Conservation (phyloP, 2,888 invertebrate genomes). For the Himalopsyche kuldschensis region DNA sequence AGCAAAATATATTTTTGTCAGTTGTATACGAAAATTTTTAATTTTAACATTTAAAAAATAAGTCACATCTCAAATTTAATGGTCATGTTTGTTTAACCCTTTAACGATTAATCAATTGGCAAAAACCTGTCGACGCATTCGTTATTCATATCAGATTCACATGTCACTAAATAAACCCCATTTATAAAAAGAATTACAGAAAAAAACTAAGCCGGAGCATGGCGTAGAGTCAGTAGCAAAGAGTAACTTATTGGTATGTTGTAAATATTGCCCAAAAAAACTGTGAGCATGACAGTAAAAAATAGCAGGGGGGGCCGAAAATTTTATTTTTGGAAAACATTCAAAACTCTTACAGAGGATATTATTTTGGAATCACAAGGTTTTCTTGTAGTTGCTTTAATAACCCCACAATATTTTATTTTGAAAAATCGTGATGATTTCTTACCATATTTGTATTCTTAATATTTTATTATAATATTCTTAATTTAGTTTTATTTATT, state of each 20-base stretch:
- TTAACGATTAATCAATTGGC: neutral
- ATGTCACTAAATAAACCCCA: neutral
- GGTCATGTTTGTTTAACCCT: neutral
- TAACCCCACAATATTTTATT: too few species aligned
- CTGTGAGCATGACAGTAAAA: neutral
- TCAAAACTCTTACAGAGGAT: too few species aligned
- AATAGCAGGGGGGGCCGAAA: too few species aligned
- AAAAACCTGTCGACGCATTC: neutral
- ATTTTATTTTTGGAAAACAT: too few species aligned
- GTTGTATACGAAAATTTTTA: neutral
- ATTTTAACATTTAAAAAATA: neutral
- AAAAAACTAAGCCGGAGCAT: neutral
- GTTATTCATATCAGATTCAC: neutral
- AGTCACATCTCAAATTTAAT: neutral
- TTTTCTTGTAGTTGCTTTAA: too few species aligned
- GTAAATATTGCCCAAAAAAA: constrained; percentile 2
- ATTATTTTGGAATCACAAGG: too few species aligned
- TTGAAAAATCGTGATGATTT: too few species aligned
- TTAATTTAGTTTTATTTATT: too few species aligned
- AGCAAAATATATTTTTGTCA: too few species aligned
- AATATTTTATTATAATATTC: too few species aligned
- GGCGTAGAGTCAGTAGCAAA: neutral
- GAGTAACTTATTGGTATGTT: neutral
- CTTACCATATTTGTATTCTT: too few species aligned
- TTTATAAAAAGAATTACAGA: neutral